Base-by-base conservation (phyloP, 1,140 invertebrate genomes). In the Bombus confusus region DNA sequence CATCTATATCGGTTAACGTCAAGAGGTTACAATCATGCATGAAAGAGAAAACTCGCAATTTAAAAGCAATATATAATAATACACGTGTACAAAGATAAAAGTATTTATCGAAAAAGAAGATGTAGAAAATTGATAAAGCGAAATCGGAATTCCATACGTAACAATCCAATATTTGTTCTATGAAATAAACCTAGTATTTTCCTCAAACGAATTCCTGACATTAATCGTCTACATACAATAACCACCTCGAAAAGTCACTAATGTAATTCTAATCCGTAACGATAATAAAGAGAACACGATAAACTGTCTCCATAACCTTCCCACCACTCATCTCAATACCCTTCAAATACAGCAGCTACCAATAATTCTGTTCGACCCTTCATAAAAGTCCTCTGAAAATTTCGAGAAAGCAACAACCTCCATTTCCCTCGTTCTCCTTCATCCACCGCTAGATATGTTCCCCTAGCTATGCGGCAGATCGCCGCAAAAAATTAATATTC, bases 401-500 rank as follows among this genome's bases (percentile, higher is more conserved):
- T 73, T 39, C 6, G n/a, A 22, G 39, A 25, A 31, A 10, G 9
- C 15, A n/a, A 2, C 41, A 25, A 77, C 34, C 37, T 34, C 13
- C 39, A 15, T 22, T 22, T 3, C 1, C 37, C 3, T 15, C 37
- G 28, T 52, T 8, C 43, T 39, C 25, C 68, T 13, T 71, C 43
- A 52, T 39, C 79, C 79, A 8, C 9, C 68, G 12, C 18, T 22
- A 1, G 31, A 28, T 12, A 62, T 28, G 59, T 9, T 8, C 25
- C 15, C 34, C 22, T 31, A 3, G 9, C 68, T 25, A 3, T 9
- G 1, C 18, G 39, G 39, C 41, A 52, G 47, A 52, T 72, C 43
- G 66, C 82, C 52, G 75, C 66, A 72, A 85, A 85, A 85, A 85
- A 85, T 85, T 72, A 85, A 85, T 85, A 85, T 85, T 85, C 83